These are phyloP conservation scores for Amorpha juglandis DNA, from an alignment of 2,888 invertebrate species.

Conservation along the genomic window DNA sequence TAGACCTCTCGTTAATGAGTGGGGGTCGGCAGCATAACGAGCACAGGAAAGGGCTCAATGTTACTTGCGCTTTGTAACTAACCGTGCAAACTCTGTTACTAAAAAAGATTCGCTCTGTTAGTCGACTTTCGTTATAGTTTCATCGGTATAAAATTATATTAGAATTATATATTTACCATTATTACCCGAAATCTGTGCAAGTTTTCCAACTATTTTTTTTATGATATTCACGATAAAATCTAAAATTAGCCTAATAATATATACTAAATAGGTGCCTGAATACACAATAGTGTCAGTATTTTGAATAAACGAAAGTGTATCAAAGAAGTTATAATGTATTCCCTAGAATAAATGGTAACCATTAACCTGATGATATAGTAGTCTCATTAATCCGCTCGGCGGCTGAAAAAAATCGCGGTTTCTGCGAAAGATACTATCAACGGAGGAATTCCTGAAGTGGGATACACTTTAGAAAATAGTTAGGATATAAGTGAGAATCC, in stretches of 20 bases:
- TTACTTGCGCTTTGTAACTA: slow-evolving; percentile 26
- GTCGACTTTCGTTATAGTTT: no score
- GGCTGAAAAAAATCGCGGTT: background rate
- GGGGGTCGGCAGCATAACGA: slow-evolving; percentile 35
- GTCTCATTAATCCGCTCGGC: background rate
- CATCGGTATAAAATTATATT: no score
- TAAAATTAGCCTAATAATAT: no score
- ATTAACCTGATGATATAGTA: background rate
- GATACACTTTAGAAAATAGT: slow-evolving; percentile 66
- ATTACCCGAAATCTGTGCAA: no score
- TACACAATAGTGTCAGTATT: no score
- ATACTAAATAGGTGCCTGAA: no score
- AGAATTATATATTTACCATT: no score
- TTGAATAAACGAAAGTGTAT: no score
- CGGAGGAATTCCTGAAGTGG: slow-evolving; percentile 28
- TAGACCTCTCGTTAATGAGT: slow-evolving; percentile 39
- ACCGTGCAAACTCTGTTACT: background rate
- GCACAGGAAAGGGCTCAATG: slow-evolving; percentile 36
- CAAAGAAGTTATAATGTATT: background rate
- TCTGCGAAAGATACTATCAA: background rate
- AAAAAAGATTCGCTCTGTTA: no score
- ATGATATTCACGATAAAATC: no score
- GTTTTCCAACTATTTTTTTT: no score
- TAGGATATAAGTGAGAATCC: slow-evolving; percentile 60
- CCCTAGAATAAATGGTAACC: background rate